Evolutionary conservation across 2,113 vertebrate species (phyloP), one percentile per base, ranked within the genome.

Genomic region (Orycteropus afer): DNA sequence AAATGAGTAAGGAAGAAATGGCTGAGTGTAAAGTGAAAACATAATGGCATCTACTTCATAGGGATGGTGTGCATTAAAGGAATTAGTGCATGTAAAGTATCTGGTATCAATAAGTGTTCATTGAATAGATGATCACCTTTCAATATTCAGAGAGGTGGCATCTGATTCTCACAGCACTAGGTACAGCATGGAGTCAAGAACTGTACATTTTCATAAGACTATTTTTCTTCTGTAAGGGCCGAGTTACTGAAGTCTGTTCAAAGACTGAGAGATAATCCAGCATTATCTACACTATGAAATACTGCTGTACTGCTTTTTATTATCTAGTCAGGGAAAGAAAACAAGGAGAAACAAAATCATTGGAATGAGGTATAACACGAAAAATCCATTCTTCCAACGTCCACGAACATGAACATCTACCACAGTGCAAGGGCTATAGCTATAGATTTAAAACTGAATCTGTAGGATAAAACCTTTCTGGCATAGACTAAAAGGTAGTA

Each of bases 401-500:
- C 14, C 11, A 23, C 13, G n/a, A 77, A 49, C 32, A 8, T 8
- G 22, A 86, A 47, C 20, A 17, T 57, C 65, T n/a, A 29, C 27
- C 5, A 14, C 3, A 7, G 51, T 4, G 0, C 42, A 88, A 61
- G 80, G 42, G 15, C 53, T 32, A 1, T 49, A 32, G 27, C 59
- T 67, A 85, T 4, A 47, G 7, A 67, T 53, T 73, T 81, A 93
- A 96, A 95, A 2, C 27, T 34, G 59, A 91, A 65, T 83, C 51
- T n/a, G 40, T 3, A 1, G 61, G 69, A 34, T 59, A 57, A 91
- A 69, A 86, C n/a, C 10, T 53, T 80, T 42, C 53, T 74, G 59
- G 73, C 77, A 87, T 45, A 88, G 65, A 96, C 51, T 80, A 63
- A 89, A 89, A 51, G 20, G 20, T 0, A 65, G 40, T 5, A 18